Evolutionary conservation across 2,797 vertebrate genomes (phyloP).

Genomic region (Semaprochilodus insignis): DNA sequence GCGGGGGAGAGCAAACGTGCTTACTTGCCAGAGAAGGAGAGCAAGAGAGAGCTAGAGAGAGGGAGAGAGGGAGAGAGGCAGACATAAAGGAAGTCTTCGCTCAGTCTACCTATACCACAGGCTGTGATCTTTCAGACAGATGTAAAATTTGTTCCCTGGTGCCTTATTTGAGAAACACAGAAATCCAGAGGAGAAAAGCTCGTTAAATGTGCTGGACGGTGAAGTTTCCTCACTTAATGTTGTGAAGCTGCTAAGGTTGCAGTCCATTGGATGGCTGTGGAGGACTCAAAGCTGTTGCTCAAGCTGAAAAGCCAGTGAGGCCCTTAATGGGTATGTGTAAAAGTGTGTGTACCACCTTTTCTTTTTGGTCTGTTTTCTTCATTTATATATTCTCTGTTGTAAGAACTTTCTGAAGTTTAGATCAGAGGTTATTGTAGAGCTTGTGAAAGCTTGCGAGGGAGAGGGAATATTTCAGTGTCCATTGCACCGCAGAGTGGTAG

Average conservation of each 20-base stretch:
- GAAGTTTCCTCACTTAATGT: constrained; percentile 35
- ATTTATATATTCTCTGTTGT: neutral
- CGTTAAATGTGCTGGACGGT: constrained; percentile 28
- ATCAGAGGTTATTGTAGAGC: constrained; percentile 7
- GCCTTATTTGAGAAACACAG: constrained; percentile 57
- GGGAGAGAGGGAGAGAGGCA: constrained; percentile 49
- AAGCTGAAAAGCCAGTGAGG: neutral
- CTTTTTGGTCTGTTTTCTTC: constrained; percentile 7
- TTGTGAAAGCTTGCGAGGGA: neutral
- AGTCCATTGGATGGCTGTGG: constrained; percentile 6
- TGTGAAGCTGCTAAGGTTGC: neutral
- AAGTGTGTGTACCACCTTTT: neutral
- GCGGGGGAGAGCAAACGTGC: constrained; percentile 41
- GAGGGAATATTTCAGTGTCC: neutral
- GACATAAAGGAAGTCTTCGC: constrained; percentile 57
- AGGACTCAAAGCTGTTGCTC: constrained; percentile 10
- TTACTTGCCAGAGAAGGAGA: constrained; percentile 41
- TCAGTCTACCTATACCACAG: constrained; percentile 57
- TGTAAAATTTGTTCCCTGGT: constrained; percentile 54
- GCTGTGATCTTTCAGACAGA: constrained; percentile 60
- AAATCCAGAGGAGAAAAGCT: constrained; percentile 47
- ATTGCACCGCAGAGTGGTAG: constrained; percentile 9
- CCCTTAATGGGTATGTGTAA: constrained; percentile 39
- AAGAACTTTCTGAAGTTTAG: neutral
- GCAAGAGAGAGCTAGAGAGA: constrained; percentile 45